These are phyloP conservation scores for Nesoenas mayeri DNA, from an alignment of 2,113 vertebrate species.

Conservation along the genomic window DNA sequence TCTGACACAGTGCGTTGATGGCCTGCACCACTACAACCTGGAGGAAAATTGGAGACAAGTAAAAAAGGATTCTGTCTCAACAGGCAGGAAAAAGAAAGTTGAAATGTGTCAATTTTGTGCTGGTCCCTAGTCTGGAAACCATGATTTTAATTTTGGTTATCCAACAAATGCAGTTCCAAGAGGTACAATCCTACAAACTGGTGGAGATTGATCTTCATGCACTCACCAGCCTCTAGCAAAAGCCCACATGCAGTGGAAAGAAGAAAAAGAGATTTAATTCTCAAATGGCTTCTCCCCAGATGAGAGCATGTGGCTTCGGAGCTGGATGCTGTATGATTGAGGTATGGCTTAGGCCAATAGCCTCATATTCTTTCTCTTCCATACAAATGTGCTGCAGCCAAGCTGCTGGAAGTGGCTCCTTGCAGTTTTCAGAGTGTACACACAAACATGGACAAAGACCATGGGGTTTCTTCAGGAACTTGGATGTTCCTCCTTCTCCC, in stretches of 20 bases:
- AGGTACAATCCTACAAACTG: neutral
- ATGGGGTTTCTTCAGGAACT: neutral
- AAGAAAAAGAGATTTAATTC: neutral
- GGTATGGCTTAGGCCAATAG: neutral
- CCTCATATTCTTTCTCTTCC: neutral
- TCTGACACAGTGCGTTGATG: conserved; percentile 83
- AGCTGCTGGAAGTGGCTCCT: neutral
- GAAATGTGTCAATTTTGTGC: neutral
- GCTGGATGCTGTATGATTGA: neutral
- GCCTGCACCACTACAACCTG: conserved; percentile 86
- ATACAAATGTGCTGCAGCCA: neutral
- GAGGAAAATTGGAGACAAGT: neutral
- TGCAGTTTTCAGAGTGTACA: neutral
- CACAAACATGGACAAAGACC: neutral
- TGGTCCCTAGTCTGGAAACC: neutral
- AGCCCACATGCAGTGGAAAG: neutral
- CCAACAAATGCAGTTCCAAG: neutral
- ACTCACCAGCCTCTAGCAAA: neutral
- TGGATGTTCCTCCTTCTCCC: neutral
- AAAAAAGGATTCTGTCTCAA: neutral
- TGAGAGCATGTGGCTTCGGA: neutral
- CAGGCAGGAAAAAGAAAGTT: neutral
- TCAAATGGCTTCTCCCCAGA: neutral
- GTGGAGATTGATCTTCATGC: neutral
- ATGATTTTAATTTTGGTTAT: neutral